Conservation (phyloP, 2,888 invertebrate species). For the Xestia sexstrigata region DNA sequence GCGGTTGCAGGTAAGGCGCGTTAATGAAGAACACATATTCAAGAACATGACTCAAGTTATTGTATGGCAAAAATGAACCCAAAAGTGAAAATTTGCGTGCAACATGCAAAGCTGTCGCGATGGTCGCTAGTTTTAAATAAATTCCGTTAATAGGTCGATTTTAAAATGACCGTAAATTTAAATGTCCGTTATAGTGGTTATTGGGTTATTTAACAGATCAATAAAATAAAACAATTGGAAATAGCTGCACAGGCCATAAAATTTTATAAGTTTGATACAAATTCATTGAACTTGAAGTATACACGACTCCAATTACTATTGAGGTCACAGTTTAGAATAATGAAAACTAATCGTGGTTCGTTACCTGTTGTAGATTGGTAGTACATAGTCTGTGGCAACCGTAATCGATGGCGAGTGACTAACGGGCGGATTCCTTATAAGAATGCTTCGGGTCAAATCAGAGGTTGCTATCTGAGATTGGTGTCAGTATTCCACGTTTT, state of each 20-base stretch:
- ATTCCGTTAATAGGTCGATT: slow-evolving; percentile 48
- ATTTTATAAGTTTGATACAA: slow-evolving; percentile 64
- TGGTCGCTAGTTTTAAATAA: slow-evolving; percentile 28
- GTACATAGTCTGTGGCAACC: slow-evolving; percentile 71
- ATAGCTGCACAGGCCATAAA: slow-evolving; percentile 61
- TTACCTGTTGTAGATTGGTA: slow-evolving; percentile 43
- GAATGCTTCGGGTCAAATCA: slow-evolving; percentile 86
- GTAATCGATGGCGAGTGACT: slow-evolving; percentile 80
- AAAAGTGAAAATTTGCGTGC: slow-evolving; percentile 58
- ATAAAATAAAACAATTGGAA: slow-evolving; percentile 64
- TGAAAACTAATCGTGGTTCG: slow-evolving; percentile 50
- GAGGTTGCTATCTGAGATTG: slow-evolving; percentile 85
- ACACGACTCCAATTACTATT: slow-evolving; percentile 65
- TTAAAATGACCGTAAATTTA: slow-evolving; percentile 46
- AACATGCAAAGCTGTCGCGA: slow-evolving; percentile 41
- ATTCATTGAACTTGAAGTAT: slow-evolving; percentile 67
- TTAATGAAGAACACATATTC: slow-evolving; percentile 45
- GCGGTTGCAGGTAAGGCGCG: slow-evolving; percentile 18
- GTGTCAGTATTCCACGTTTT: slow-evolving; percentile 88
- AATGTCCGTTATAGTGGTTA: slow-evolving; percentile 56
- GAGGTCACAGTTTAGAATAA: slow-evolving; percentile 64
- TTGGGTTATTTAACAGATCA: slow-evolving; percentile 62
- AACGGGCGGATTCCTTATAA: slow-evolving; percentile 87
- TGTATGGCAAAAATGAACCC: slow-evolving; percentile 49
- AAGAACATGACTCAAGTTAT: slow-evolving; percentile 43